Conservation (phyloP, 2,113 vertebrate species). For the Tragelaphus strepsiceros region DNA sequence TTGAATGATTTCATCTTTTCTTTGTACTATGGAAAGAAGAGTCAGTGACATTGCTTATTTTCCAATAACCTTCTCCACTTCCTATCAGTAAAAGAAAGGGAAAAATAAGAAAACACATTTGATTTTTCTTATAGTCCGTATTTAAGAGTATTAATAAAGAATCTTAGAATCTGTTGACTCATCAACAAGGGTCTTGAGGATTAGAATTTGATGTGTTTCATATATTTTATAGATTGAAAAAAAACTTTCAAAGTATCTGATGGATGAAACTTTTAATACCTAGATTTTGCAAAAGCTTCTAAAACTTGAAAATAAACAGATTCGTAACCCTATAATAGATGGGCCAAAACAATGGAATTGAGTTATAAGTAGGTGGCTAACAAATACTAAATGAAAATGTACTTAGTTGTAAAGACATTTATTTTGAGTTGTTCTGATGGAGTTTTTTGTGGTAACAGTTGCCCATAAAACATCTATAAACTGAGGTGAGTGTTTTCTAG, state of each 20-base stretch:
- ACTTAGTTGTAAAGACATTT: background rate
- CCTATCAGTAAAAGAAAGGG: background rate
- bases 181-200: background rate
- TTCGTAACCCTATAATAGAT: background rate
- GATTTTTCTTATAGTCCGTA: background rate
- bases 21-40: background rate
- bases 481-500: background rate
- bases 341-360: background rate
- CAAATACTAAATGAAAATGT: background rate
- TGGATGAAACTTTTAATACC: background rate
- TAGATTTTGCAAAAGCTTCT: background rate
- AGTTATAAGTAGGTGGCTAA: background rate
- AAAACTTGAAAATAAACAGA: background rate
- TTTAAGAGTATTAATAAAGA: background rate
- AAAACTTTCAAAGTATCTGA: background rate
- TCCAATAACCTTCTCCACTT: background rate
- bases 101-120: background rate
- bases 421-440: background rate
- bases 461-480: background rate
- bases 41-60: background rate
- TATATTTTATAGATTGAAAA: background rate
- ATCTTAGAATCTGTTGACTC: background rate
- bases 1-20: background rate
- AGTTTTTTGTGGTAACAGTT: background rate
- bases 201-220: background rate